Conservation (phyloP, 2,113 vertebrate species). For the Camelus bactrianus region DNA sequence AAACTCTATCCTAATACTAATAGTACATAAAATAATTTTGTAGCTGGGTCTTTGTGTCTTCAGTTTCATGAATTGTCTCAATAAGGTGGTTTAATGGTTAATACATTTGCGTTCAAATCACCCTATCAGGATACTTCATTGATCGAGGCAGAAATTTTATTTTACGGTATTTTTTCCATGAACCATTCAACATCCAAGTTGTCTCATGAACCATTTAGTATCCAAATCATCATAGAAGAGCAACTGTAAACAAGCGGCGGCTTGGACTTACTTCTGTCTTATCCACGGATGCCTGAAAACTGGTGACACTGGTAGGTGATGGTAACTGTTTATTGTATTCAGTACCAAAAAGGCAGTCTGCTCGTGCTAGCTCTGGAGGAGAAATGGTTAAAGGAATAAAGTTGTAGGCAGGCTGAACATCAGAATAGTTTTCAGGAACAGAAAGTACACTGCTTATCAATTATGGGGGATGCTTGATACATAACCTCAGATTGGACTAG, state of each 20-base stretch:
- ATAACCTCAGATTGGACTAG: neutral
- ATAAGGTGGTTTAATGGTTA: neutral
- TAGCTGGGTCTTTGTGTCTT: neutral
- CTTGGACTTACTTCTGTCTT: neutral
- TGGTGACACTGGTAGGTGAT: neutral
- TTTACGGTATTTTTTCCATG: neutral
- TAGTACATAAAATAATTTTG: neutral
- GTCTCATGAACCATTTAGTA: neutral
- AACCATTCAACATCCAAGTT: neutral
- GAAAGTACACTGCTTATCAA: neutral
- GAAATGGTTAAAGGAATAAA: neutral
- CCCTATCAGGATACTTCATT: neutral
- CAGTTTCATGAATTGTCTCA: neutral
- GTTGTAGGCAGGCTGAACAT: neutral
- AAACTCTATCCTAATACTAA: neutral
- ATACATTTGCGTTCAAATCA: neutral
- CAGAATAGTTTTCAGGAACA: neutral
- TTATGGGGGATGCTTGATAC: neutral
- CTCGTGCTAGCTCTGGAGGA: neutral
- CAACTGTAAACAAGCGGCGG: neutral
- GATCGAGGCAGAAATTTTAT: neutral
- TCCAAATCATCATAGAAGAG: neutral
- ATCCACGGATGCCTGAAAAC: neutral
- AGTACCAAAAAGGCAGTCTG: neutral
- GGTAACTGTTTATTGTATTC: neutral